Percentiles rank a stretch among this genome's conserved stretches.
Evolutionary conservation across 2,797 vertebrate species (phyloP).

Genomic region (Acrossocheilus fasciatus): DNA sequence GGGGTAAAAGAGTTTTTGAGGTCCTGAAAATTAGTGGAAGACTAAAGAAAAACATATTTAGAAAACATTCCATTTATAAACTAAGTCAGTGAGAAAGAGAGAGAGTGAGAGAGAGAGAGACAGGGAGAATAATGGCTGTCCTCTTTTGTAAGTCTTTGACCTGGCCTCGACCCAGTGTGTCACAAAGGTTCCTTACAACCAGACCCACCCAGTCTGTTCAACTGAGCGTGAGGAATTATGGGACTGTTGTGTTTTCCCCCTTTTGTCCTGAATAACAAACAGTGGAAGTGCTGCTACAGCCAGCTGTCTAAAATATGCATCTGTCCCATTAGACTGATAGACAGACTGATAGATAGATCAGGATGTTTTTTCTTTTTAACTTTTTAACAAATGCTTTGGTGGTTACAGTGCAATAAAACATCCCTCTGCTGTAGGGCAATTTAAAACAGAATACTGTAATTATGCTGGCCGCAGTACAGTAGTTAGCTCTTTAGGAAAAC

Average conservation of each 20-base stretch:
- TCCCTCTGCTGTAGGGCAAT: conserved; percentile 6
- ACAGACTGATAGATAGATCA: not conserved
- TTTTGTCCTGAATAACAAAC: conserved; percentile 60
- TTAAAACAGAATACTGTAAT: conserved; percentile 36
- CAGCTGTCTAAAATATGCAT: conserved; percentile 31
- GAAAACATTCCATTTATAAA: conserved; percentile 5
- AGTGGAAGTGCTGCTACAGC: conserved; percentile 55
- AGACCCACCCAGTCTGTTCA: conserved; percentile 25
- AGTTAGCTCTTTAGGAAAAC: conserved; percentile 28
- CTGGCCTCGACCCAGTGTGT: conserved; percentile 28
- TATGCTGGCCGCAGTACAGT: conserved; percentile 10
- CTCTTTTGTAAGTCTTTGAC: conserved; percentile 36
- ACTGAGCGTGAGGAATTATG: conserved; percentile 6
- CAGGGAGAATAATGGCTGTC: not conserved
- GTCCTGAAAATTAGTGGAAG: not conserved
- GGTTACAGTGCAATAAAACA: conserved; percentile 29
- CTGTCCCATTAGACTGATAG: conserved; percentile 25
- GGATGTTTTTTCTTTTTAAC: not conserved
- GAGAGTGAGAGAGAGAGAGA: conserved; percentile 14
- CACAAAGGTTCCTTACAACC: conserved; percentile 47
- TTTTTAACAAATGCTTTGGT: conserved; percentile 32
- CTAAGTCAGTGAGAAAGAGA: conserved; percentile 10
- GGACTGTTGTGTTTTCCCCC: conserved; percentile 47
- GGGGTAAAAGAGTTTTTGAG: not conserved
- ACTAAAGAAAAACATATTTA: not conserved